Percentiles rank a stretch among this genome's conserved stretches.
Evolutionary conservation across 2,113 vertebrate genomes (phyloP).

Genomic region (Catharus bicknelli): DNA sequence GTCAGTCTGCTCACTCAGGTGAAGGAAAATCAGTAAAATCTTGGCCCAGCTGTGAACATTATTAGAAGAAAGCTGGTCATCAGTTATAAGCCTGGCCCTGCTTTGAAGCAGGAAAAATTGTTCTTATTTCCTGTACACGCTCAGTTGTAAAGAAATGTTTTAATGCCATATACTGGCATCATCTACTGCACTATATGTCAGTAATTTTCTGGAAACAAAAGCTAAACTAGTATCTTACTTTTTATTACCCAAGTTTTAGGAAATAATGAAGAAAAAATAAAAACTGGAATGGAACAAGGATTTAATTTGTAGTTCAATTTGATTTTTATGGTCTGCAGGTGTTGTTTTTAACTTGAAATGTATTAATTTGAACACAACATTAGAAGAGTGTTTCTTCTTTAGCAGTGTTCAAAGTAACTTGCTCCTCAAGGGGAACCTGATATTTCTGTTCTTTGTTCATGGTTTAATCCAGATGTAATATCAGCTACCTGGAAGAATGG

Average conservation of each 20-base stretch:
- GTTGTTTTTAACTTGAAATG: background rate
- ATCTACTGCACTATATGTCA: background rate
- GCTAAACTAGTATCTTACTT: background rate
- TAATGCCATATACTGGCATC: background rate
- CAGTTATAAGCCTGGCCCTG: background rate
- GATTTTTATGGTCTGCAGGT: background rate
- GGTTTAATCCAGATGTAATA: slow-evolving; percentile 85
- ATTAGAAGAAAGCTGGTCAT: background rate
- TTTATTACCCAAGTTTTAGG: background rate
- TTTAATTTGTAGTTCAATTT: background rate
- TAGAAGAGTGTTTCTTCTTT: background rate
- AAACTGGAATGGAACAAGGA: background rate
- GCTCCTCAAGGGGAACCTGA: background rate
- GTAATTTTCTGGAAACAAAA: background rate
- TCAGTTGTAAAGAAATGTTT: background rate
- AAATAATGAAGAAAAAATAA: background rate
- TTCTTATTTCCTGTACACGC: background rate
- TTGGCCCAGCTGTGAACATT: background rate
- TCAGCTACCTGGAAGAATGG: slow-evolving; percentile 98
- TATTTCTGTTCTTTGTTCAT: background rate
- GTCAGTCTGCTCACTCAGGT: background rate
- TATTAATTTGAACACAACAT: background rate
- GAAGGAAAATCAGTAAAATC: background rate
- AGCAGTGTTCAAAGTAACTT: background rate
- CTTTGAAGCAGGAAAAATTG: background rate